Conservation (phyloP, 2,888 invertebrate species). For the Strigamia maritima region DNA sequence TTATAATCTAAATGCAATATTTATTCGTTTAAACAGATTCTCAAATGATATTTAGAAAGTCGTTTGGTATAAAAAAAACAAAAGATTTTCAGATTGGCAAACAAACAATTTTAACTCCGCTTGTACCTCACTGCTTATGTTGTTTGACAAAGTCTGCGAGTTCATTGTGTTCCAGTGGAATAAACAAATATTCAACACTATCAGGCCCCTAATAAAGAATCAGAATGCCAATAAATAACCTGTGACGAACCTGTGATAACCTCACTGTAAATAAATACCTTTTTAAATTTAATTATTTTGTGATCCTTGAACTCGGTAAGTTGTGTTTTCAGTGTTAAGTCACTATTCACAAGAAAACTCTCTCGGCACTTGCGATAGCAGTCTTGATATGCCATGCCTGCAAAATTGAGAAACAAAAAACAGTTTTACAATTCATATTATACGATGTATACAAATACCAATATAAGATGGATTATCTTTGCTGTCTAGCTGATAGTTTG, state of each 20-base stretch:
- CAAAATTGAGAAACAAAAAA: slow-evolving; percentile 43
- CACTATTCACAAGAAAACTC: slow-evolving; percentile 86
- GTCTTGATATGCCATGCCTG: slow-evolving; percentile 84
- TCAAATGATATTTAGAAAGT: no score
- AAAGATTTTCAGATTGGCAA: no score
- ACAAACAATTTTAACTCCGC: no score
- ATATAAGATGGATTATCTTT: slow-evolving; percentile 68
- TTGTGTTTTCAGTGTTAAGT: slow-evolving; percentile 83
- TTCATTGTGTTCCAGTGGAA: slow-evolving; percentile 71
- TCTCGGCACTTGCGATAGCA: slow-evolving; percentile 77
- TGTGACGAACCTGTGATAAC: not conserved
- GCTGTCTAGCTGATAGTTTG: slow-evolving; percentile 75
- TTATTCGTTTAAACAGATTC: no score
- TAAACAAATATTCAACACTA: slow-evolving; percentile 74
- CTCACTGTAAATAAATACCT: slow-evolving; percentile 51
- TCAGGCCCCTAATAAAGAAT: slow-evolving; percentile 59
- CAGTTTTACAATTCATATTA: not conserved
- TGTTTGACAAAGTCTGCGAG: slow-evolving; percentile 65
- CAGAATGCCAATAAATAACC: not conserved
- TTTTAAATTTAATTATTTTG: slow-evolving; percentile 76
- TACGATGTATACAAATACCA: slow-evolving; percentile 57
- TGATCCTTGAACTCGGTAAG: slow-evolving; percentile 94
- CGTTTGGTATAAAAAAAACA: not conserved
- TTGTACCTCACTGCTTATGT: not conserved
- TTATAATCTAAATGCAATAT: no score